Base-by-base conservation (phyloP, 2,888 invertebrate genomes). In the Dendrolimus pini region DNA sequence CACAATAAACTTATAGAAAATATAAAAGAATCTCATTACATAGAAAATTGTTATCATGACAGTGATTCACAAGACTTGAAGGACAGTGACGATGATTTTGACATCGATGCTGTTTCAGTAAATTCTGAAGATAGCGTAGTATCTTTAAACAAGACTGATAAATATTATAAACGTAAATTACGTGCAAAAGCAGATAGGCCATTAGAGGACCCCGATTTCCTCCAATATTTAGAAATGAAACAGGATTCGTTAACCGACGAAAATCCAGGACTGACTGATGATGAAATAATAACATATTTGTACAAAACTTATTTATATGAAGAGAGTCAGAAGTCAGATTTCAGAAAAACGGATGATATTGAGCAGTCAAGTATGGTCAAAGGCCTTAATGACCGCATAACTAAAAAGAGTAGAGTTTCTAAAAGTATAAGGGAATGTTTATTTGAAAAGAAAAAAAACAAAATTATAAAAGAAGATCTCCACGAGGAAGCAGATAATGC, bases 301-400 rank as follows among this genome's bases (percentile, higher is more conserved):
- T 82, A 83, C 54, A 89, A 92, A 67, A 85, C 86, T 7, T 92
- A 92, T 92, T 65, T 81, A 41, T 88, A 87, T 42, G 81, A 84
- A 64, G 82, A 87, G 55, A 82, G 73, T 57, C 74, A 75, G 58
- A 89, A 83, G 63, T 71, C 78, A 18, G 83, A 82, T 41, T 71
- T 71, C 7, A 77, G 74, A 56, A 82, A 78, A 58, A 66, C 62
- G 13, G 75, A 80, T 18, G 75, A 77, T 55, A 63, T 74, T 7
- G 70, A 71, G 60, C 72, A 77, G 54, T 68, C 70, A 18, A 77
- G 72, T 63, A 64, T 80, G 60, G 74, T 83, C 0, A 83, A 82
- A 70, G 82, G 79, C 3, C 47, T 63, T 9, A 68, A 68, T 60
- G 57, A 62, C 14, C 52, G 54, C 9, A 52, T 41, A 30, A 18